Conservation (phyloP, 2,797 vertebrate genomes). For the Pangasius sanitwongsei region DNA sequence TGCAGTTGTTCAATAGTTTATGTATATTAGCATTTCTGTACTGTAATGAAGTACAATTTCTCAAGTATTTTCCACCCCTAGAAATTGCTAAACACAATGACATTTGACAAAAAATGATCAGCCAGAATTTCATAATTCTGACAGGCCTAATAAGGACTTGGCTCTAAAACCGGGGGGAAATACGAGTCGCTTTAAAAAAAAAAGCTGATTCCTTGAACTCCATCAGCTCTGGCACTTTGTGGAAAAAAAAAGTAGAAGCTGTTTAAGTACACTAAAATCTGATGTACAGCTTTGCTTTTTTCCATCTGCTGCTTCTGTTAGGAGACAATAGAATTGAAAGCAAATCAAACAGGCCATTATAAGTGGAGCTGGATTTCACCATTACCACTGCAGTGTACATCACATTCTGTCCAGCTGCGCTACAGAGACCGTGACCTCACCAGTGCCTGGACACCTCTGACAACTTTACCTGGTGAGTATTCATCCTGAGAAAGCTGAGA, state of each 20-base stretch:
- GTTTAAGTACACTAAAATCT: background rate
- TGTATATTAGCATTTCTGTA: background rate
- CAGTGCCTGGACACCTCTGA: slow-evolving; percentile 53
- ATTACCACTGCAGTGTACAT: slow-evolving; percentile 62
- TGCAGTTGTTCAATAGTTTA: background rate
- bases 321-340: slow-evolving; percentile 59
- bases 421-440: slow-evolving; percentile 43
- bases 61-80: background rate
- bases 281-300: no score
- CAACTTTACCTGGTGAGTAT: slow-evolving; percentile 54
- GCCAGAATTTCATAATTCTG: background rate
- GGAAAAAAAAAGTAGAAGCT: background rate
- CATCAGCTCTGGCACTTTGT: background rate
- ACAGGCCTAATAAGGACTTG: background rate
- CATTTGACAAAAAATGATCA: background rate
- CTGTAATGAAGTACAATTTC: background rate
- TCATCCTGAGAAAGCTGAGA: background rate
- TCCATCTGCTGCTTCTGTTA: slow-evolving; percentile 39
- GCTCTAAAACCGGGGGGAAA: background rate
- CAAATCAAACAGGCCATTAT: slow-evolving; percentile 48
- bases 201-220: background rate
- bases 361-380: slow-evolving; percentile 69
- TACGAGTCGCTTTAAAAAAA: background rate
- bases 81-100: background rate
- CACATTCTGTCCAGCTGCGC: slow-evolving; percentile 62